Base-by-base conservation (phyloP, 2,113 vertebrate genomes). In the Mus pahari region DNA sequence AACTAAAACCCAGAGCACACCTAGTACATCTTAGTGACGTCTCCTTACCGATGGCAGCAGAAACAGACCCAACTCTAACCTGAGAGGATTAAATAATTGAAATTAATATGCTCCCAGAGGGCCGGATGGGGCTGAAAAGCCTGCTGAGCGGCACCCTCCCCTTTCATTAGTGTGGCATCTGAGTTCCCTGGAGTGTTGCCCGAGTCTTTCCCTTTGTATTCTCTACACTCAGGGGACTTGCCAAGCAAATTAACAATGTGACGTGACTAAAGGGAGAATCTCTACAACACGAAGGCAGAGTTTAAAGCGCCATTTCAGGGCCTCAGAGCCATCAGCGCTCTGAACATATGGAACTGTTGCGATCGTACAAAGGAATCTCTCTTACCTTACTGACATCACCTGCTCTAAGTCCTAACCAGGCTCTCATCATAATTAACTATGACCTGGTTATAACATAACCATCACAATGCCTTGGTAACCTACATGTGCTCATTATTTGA, bases 31-130 rank as follows among this genome's bases (percentile, higher is more conserved):
- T 77, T 45, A 66, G 71, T 66, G 62, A 90, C 48, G 24, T 28
- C 24, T 74, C 24, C n/a, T 20, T 33, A 13, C 26, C 1, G 14
- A 5, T 78, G 31, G 58, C 79, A 84, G 13, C n/a, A 87, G 82
- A 53, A 84, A 0, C 58, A 81, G 68, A 39, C 9, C 17, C 12
- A 60, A 39, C 48, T 55, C n/a, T 93, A 78, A 77, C 64, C 22
- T 31, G 58, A 91, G 45, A 88, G 24, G 64, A 90, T 0, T 88
- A 33, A 90, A 84, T 86, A 55, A 45, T 55, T 68, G 42, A 75
- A 50, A 86, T 93, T 89, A 94, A 84, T 92, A 77, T 96, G 53
- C 62, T 95, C 96, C 87, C 94, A 92, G 90, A 74, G 81, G 86
- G 19, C 14, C 48, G 89, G 60, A 82, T 39, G 17, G 81, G n/a